phyloP scores from a whole-genome alignment of 2,113 vertebrate species.

The Herpetotheres cachinnans region DNA sequence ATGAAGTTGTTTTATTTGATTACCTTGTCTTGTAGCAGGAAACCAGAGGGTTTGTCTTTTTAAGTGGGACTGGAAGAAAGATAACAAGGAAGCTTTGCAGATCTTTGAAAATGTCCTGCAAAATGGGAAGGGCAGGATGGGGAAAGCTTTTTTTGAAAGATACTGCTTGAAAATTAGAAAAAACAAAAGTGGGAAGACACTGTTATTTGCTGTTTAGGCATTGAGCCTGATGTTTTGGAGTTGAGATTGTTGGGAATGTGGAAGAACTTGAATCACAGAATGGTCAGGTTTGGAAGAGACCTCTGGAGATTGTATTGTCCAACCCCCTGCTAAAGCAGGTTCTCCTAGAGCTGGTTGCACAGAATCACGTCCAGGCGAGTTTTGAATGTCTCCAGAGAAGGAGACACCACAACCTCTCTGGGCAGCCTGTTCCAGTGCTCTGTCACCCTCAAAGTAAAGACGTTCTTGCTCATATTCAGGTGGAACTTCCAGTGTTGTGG shows the following conservation, averaged over 20 bases:
- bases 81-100: not conserved
- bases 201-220: not conserved
- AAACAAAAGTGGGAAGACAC: not conserved
- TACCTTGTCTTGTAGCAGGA: not conserved
- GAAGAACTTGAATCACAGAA: not conserved
- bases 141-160: not conserved
- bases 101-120: not conserved
- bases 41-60: not conserved
- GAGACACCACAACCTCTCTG: too few relatives aligned
- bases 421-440: too few relatives aligned
- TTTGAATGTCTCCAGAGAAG: too few relatives aligned
- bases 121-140: not conserved
- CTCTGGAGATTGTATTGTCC: too few relatives aligned
- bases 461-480: too few relatives aligned
- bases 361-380: too few relatives aligned
- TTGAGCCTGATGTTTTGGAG: not conserved
- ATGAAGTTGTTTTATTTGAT: not conserved
- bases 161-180: not conserved
- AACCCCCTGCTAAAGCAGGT: too few relatives aligned
- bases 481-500: too few relatives aligned
- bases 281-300: too few relatives aligned
- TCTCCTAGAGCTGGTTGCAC: too few relatives aligned
- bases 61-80: not conserved
- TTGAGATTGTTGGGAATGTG: not conserved
- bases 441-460: too few relatives aligned